Base-by-base conservation (phyloP, 2,888 invertebrate genomes). In the Scaptomyza polygonia region DNA sequence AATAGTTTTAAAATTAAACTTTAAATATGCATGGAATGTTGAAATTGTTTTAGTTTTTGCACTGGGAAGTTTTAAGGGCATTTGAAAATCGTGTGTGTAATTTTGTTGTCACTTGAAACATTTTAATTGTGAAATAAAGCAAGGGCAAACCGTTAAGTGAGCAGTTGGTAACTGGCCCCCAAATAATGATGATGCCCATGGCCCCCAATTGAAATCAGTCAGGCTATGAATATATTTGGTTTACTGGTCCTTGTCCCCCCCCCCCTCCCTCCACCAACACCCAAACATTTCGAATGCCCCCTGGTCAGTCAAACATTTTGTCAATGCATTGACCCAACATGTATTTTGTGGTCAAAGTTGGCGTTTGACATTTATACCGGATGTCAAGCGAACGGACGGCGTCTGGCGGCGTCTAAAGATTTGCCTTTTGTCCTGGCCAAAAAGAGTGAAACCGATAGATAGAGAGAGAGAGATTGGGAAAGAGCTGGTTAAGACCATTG, bases 291-390 rank as follows among this genome's bases (percentile, higher is more conserved):
- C 11, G 6, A 0, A 14, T 18, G n/a, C 11, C 52, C 34, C 8
- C 14, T 14, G 56, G 61, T 16, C 75, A 57, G 58, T 57, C 51
- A 53, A 51, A 61, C 65, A 63, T 79, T 77, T 70, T 77, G 71
- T 72, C 84, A 81, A 81, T 73, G 82, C 82, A 87, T 73, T 86
- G 80, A 82, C 86, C 82, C 83, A 79, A 67, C 77, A 74, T 79
- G 85, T 79, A 82, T 76, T 82, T 67, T 81, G 87, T 85, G 81
- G 81, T 82, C 87, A 85, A 85, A 87, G 87, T 87, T 81, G 82
- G 79, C 81, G 86, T 85, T 87, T 81, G 81, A 81, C 81, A 81
- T 81, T 81, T 87, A 83, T 83, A 86, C 82, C 82, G 82, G 82
- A 83, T 83, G 82, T 88, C 84, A 88, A 86, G 69, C 52, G 74